Base-by-base conservation (phyloP, 2,888 invertebrate species). In the Eupithecia subumbrata region DNA sequence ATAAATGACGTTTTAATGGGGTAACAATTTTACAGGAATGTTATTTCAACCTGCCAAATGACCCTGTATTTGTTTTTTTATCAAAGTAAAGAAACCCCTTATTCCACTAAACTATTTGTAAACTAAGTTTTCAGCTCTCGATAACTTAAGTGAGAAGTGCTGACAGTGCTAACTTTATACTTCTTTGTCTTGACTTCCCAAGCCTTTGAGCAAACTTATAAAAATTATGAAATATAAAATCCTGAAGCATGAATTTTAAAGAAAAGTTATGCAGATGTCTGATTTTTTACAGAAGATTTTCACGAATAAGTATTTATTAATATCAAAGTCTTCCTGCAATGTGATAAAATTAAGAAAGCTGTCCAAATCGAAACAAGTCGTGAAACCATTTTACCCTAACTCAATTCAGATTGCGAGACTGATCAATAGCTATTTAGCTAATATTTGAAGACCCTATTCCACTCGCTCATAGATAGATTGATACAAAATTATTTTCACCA, bases 91-190 rank as follows among this genome's bases (percentile, higher is more conserved):
- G 22, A 56, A 56, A 56, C 22, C 2, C 1, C 14, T 60, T 25
- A 60, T 60, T 60, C 25, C 14, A 60, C 5, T 14, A 60, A 25
- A 60, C 60, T 60, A 25, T 60, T 60, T 60, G 52, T 14, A 60
- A 60, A 60, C 25, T 25, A 14, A 60, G 5, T 25, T 60, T 14
- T 4, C 60, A 25, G 60, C 60, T 22, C 25, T 25, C 25, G 22
- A 56, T 56, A 56, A 56, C 22, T 56, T 56, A 22, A 52, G 56
- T 56, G 56, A 56, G 22, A 60, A 60, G 60, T 25, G 25, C 60
- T 60, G 60, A 60, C 25, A 14, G 60, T 22, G 11, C 22, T 22
- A 22, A 12, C 60, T 60, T 60, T 5, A 22, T 60, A 60, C 60
- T 60, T 60, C 60, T 60, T 60, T 25, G 25, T 25, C 12, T 14